Evolutionary conservation across 2,888 invertebrate species (phyloP).

Genomic region (Brachypalpus laphriformis): DNA sequence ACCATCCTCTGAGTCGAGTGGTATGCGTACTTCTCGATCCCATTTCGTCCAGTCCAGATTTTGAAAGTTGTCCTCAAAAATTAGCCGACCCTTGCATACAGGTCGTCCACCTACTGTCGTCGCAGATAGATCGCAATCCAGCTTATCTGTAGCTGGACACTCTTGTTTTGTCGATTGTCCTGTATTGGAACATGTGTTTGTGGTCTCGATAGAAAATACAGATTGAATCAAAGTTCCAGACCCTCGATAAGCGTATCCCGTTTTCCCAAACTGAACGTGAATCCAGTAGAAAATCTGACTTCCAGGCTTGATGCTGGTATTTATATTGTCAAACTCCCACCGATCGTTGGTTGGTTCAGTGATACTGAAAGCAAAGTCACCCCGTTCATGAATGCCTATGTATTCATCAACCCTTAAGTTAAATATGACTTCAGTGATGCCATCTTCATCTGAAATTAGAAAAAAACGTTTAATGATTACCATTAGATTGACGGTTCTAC

Average conservation of each 20-base stretch:
- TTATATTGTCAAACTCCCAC: conserved; percentile 84
- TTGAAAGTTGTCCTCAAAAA: conserved; percentile 87
- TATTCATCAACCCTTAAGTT: conserved; percentile 86
- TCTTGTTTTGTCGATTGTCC: not conserved
- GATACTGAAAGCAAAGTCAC: conserved; percentile 84
- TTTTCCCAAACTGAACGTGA: conserved; percentile 80
- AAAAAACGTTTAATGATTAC: no score
- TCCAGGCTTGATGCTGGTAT: conserved; percentile 83
- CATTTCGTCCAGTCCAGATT: conserved; percentile 83
- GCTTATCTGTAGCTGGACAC: not conserved
- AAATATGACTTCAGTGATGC: conserved; percentile 85
- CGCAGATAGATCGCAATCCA: conserved; percentile 50
- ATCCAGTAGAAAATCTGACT: conserved; percentile 87
- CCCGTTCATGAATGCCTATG: conserved; percentile 83
- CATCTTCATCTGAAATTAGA: conserved; percentile 74
- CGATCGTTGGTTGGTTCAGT: conserved; percentile 81
- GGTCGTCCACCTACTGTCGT: conserved; percentile 81
- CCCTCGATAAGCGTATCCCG: conserved; percentile 7
- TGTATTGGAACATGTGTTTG: not conserved
- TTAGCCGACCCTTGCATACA: conserved; percentile 83
- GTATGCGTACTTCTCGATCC: conserved; percentile 85
- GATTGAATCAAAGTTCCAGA: not conserved
- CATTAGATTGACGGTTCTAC: not conserved
- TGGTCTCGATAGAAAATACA: not conserved
- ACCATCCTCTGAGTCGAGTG: conserved; percentile 83